phyloP scores from a whole-genome alignment of 2,113 vertebrate genomes.

The Rafetus swinhoei region DNA sequence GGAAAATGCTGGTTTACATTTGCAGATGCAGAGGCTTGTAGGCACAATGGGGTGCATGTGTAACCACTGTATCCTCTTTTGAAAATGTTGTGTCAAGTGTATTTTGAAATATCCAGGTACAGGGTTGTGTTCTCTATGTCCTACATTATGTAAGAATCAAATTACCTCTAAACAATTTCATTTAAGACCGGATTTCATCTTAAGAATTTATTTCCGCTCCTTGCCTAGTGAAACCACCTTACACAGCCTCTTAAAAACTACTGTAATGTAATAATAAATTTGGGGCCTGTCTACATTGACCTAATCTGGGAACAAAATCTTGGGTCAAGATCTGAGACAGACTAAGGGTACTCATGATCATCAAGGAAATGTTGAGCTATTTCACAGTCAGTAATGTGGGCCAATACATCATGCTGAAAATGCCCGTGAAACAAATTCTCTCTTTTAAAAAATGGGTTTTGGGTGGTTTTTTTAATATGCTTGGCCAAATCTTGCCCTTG shows the following conservation, averaged over 20 bases:
- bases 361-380: not conserved
- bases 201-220: not conserved
- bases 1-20: not conserved
- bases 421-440: not conserved
- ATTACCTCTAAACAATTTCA: not conserved
- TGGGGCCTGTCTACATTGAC: not conserved
- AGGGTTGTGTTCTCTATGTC: rapidly evolving
- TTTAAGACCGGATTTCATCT: not conserved
- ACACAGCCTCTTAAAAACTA: not conserved
- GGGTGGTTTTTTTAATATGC: not conserved
- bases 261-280: not conserved
- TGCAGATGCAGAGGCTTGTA: not conserved
- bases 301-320: not conserved
- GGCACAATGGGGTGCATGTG: rapidly evolving
- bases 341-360: not conserved
- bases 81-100: not conserved
- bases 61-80: not conserved
- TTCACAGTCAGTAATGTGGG: not conserved
- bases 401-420: not conserved
- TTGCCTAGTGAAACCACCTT: not conserved
- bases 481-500: not conserved
- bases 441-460: not conserved
- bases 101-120: rapidly evolving
- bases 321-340: not conserved
- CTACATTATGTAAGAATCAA: not conserved